Percentiles rank a stretch among this genome's conserved stretches.
These are phyloP conservation scores for Drosophila mauritiana DNA, from an alignment of 1,140 invertebrate genomes.

Conservation along the genomic window DNA sequence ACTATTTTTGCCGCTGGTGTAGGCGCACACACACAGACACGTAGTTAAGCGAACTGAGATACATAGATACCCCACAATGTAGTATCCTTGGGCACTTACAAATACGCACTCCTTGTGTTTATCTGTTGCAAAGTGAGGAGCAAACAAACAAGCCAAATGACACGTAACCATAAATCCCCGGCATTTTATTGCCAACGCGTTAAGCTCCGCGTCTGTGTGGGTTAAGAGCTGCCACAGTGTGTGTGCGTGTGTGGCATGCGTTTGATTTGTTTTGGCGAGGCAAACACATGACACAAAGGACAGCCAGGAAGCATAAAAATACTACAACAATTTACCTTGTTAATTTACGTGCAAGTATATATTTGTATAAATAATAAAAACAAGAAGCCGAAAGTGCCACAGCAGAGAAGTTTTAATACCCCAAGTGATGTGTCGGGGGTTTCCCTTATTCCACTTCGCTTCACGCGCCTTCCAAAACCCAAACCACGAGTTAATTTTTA, in stretches of 20 bases:
- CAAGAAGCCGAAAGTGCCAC: constrained; percentile 9
- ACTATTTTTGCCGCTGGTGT: constrained; percentile 6
- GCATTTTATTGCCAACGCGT: constrained; percentile 66
- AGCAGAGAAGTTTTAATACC: constrained; percentile 31
- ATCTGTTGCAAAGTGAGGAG: constrained; percentile 40
- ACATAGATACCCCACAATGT: constrained; percentile 10
- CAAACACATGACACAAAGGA: constrained; percentile 60
- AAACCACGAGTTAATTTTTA: too few relatives aligned
- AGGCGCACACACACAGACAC: not conserved
- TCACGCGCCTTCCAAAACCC: too few relatives aligned
- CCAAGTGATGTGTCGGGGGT: not conserved
- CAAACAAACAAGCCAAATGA: constrained; percentile 74
- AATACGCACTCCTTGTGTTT: constrained; percentile 16
- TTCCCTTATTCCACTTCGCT: not conserved
- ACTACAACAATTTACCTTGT: constrained; percentile 74
- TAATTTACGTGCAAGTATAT: constrained; percentile 74
- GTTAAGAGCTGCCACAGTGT: constrained; percentile 5
- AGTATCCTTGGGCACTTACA: constrained; percentile 10
- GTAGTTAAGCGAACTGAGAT: constrained; percentile 2
- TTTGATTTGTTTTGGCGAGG: constrained; percentile 73
- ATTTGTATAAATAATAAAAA: constrained; percentile 72
- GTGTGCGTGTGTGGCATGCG: constrained; percentile 37
- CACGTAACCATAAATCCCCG: constrained; percentile 76
- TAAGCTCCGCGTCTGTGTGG: constrained; percentile 48
- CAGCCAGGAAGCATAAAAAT: constrained; percentile 66